Percentiles rank a stretch among this genome's conserved stretches.
phyloP scores from a whole-genome alignment of 2,113 vertebrate species.

The Ailurus styani region DNA sequence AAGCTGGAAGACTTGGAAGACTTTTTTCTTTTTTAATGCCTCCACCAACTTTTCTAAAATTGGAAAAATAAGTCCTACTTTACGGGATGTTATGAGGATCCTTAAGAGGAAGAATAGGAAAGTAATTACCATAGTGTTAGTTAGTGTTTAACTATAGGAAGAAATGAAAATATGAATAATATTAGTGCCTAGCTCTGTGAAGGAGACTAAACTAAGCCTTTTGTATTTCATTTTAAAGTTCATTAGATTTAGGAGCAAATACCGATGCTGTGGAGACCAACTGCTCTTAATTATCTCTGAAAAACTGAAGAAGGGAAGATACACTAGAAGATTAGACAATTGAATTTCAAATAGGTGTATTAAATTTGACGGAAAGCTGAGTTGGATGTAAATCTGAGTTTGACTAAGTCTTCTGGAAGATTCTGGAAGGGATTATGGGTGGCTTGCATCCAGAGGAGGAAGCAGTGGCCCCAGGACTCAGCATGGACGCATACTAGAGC shows the following conservation, averaged over 20 bases:
- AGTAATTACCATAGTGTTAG: not conserved
- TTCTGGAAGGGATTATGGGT: not conserved
- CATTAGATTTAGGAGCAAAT: not conserved
- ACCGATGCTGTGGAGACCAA: not conserved
- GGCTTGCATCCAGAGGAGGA: not conserved
- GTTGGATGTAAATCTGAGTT: not conserved
- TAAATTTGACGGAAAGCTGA: not conserved
- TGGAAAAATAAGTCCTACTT: not conserved
- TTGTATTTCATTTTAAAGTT: constrained; percentile 9
- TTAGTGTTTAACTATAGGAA: not conserved
- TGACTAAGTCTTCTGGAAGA: not conserved
- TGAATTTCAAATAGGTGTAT: not conserved
- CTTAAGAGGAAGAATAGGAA: not conserved
- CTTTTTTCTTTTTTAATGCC: not conserved
- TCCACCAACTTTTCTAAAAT: not conserved
- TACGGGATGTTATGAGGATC: not conserved
- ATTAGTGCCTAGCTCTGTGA: not conserved
- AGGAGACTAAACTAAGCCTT: not conserved
- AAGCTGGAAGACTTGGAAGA: not conserved
- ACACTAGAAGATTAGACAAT: not conserved
- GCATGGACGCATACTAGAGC: rapidly evolving
- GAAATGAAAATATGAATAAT: not conserved
- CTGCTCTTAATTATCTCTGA: not conserved
- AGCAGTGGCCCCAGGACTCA: not conserved
- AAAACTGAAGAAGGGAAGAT: not conserved